Percentiles rank a stretch among this genome's conserved stretches.
Evolutionary conservation across 2,113 vertebrate species (phyloP).

Genomic region (Dissostichus mawsoni): DNA sequence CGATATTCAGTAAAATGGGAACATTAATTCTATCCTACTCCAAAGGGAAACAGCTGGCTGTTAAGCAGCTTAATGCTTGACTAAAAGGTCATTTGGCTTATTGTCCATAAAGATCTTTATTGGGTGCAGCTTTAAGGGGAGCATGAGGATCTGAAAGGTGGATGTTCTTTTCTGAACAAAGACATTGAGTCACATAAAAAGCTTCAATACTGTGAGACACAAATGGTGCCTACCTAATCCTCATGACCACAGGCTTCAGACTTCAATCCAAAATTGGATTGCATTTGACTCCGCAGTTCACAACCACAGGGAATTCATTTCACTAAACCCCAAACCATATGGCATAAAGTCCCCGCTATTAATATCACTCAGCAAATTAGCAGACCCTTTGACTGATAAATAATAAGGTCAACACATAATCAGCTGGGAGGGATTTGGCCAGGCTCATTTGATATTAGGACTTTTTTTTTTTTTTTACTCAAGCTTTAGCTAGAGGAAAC

Average conservation of each 20-base stretch:
- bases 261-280: constrained; percentile 32
- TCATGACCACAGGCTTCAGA: constrained; percentile 13
- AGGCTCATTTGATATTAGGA: not conserved
- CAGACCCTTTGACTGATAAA: not conserved
- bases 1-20: constrained; percentile 4
- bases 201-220: constrained; percentile 1
- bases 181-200: not conserved
- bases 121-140: not conserved
- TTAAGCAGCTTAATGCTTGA: not conserved
- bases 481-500: not conserved
- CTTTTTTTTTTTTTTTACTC: too few species aligned
- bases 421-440: constrained; percentile 6
- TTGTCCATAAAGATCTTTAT: not conserved
- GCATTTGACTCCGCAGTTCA: constrained; percentile 11
- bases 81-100: not conserved
- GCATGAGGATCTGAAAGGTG: not conserved
- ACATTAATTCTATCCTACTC: not conserved
- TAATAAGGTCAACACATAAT: constrained; percentile 27
- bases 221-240: constrained; percentile 28
- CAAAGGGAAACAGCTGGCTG: not conserved
- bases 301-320: constrained; percentile 7
- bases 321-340: constrained; percentile 16
- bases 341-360: not conserved
- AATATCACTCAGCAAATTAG: constrained; percentile 12
- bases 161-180: constrained; percentile 6